Conservation (phyloP, 1,140 invertebrate species). For the Philaenus spumarius region DNA sequence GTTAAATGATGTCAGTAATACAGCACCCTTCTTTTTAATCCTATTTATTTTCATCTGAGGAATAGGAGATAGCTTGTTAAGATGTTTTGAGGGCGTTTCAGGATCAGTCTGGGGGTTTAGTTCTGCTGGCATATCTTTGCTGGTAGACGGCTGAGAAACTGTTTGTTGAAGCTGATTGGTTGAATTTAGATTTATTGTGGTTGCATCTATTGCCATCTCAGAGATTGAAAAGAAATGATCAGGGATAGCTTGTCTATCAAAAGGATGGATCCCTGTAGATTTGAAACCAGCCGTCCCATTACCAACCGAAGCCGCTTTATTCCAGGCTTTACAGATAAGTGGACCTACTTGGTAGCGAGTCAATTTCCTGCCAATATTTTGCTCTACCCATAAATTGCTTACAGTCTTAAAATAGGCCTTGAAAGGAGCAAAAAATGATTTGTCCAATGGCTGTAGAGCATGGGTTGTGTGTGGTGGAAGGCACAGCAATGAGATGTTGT, state of each 20-base stretch:
- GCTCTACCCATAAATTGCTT: conserved; percentile 18
- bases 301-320: conserved; percentile 17
- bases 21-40: not conserved
- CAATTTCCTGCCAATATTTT: too few species aligned
- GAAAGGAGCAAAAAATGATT: conserved; percentile 35
- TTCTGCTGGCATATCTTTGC: not conserved
- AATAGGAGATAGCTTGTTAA: not conserved
- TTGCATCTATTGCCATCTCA: conserved; percentile 1
- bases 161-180: not conserved
- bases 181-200: not conserved
- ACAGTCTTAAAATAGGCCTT: too few species aligned
- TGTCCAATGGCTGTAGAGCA: conserved; percentile 36
- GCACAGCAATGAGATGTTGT: conserved; percentile 37
- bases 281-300: conserved; percentile 26
- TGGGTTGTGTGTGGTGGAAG: conserved; percentile 38
- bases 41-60: not conserved
- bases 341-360: too few species aligned
- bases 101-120: not conserved
- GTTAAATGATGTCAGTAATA: not conserved
- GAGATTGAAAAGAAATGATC: conserved; percentile 1
- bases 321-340: conserved; percentile 26
- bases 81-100: not conserved
- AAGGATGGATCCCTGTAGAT: conserved; percentile 27
- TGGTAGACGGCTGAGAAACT: not conserved
- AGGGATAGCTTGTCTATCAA: too few species aligned